These are phyloP conservation scores for Cremastinae sp. DNA, from an alignment of 2,888 invertebrate genomes.

Conservation along the genomic window DNA sequence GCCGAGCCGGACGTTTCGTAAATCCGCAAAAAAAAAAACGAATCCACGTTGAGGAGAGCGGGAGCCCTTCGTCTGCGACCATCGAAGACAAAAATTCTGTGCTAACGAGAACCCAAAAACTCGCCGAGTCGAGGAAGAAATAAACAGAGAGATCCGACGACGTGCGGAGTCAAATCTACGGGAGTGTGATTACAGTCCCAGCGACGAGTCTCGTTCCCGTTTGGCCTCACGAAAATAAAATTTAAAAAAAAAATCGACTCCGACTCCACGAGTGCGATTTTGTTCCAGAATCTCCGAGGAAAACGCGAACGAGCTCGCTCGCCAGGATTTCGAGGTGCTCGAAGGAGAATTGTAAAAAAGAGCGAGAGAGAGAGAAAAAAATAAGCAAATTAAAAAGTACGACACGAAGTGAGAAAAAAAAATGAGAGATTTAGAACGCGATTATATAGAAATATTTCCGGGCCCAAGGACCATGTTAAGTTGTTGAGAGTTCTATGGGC, in stretches of 20 bases:
- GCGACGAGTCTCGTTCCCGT: constrained; percentile 34
- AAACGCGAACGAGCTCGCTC: too few relatives aligned
- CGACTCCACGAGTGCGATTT: too few relatives aligned
- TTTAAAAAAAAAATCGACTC: background rate
- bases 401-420: constrained; percentile 25
- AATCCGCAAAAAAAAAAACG: background rate
- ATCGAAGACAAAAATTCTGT: constrained; percentile 44
- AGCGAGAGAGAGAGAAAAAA: background rate
- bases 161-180: background rate
- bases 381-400: constrained; percentile 36
- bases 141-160: constrained; percentile 9
- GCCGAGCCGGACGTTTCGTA: background rate
- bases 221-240: constrained; percentile 26
- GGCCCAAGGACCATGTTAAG: constrained; percentile 76
- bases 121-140: constrained; percentile 1
- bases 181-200: constrained; percentile 6
- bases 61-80: constrained; percentile 42
- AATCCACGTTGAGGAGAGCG: constrained; percentile 18
- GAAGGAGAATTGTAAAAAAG: background rate
- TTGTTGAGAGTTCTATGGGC: constrained; percentile 79
- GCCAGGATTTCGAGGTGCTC: too few relatives aligned
- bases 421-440: constrained; percentile 42
- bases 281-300: too few relatives aligned
- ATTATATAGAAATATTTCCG: constrained; percentile 59
- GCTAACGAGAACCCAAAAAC: constrained; percentile 34